Base-by-base conservation (phyloP, 2,113 vertebrate species). In the Stigmatopora argus region DNA sequence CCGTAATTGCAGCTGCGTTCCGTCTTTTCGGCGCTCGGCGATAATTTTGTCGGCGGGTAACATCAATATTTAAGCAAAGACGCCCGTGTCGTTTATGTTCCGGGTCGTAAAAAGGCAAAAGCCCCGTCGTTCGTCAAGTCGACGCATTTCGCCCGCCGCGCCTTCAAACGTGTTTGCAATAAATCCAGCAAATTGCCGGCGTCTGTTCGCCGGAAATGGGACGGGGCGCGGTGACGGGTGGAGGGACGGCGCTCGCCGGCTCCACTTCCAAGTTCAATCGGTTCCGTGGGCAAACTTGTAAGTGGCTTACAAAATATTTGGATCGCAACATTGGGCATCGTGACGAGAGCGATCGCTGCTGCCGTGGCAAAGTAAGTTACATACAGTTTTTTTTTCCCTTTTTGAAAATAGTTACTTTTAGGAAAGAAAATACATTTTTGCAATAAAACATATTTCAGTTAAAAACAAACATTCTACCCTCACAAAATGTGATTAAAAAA, bases 101-200 rank as follows among this genome's bases (percentile, higher is more conserved):
- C 26, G 53, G 6, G 53, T 13, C 12, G 53, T 8, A 14, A 56
- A 56, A 41, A 41, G 23, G 21, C 53, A 31, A 7, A 23, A 31
- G 23, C 53, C 21, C 52, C 23, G 12, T 7, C 23, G 3, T 56
- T 31, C 15, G 13, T 31, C 53, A 31, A 56, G 12, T 17, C 53
- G 15, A 26, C 21, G 6, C 21, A 26, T 55, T 14, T 55, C 21
- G 52, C 12, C 52, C 7, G 52, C 21, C 52, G 12, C 19, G 51
- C 51, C 21, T 19, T 19, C 8, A 18, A 66, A 63, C 66, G 62
- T 67, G 82, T 78, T 78, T 65, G 75, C 66, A 71, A 84, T 83
- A 71, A 77, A 81, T 88, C 87, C 81, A 85, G 86, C 77, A 80
- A 83, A 85, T 63, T 58, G 38, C 74, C 80, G 41, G 69, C 35